Evolutionary conservation across 2,113 vertebrate genomes (phyloP).

Genomic region (Riparia riparia): DNA sequence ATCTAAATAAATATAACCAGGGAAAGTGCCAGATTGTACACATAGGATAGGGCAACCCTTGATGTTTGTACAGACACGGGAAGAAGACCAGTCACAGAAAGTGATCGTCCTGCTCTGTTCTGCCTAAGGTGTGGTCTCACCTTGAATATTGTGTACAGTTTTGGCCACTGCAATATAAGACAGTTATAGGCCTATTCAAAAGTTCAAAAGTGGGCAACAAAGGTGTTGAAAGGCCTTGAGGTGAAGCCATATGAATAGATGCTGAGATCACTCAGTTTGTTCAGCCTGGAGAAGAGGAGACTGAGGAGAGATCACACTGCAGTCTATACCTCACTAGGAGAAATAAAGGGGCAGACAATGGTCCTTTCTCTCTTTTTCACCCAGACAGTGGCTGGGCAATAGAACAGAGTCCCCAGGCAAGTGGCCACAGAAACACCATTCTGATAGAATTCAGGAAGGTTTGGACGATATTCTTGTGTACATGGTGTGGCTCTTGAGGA

Average conservation of each 20-base stretch:
- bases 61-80: neutral
- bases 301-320: neutral
- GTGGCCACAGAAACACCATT: neutral
- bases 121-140: neutral
- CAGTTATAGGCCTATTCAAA: neutral
- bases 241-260: rapidly evolving
- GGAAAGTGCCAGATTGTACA: neutral
- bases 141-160: neutral
- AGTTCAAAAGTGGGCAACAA: neutral
- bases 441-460: neutral
- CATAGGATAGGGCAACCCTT: rapidly evolving
- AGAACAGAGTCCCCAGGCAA: neutral
- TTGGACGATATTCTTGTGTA: neutral
- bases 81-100: neutral
- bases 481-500: too few species aligned
- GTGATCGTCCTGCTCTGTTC: rapidly evolving
- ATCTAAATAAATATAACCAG: neutral
- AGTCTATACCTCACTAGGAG: too few species aligned
- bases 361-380: neutral
- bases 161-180: neutral
- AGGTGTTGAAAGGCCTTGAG: neutral
- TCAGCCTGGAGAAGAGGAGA: neutral
- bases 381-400: rapidly evolving
- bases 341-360: neutral
- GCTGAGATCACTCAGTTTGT: neutral